Percentiles rank a stretch among this genome's conserved stretches.
Evolutionary conservation across 2,888 invertebrate genomes (phyloP).

Genomic region (Aporophyla nigra): DNA sequence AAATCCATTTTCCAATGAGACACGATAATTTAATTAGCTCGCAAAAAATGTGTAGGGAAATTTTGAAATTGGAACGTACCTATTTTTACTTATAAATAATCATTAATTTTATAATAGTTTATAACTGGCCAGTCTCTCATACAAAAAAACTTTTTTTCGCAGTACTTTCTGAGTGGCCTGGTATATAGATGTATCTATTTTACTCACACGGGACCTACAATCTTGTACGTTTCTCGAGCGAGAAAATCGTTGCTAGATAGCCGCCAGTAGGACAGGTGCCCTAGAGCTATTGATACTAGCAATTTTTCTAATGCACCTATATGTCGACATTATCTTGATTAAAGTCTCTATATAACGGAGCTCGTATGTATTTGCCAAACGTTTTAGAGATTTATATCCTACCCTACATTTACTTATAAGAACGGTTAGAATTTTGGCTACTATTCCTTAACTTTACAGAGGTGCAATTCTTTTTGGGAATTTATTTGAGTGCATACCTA

Average conservation of each 20-base stretch:
- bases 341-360: constrained; percentile 69
- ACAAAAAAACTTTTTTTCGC: too few relatives aligned
- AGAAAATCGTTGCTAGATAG: background rate
- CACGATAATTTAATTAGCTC: too few relatives aligned
- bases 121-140: too few relatives aligned
- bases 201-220: too few relatives aligned
- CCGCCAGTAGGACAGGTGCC: background rate
- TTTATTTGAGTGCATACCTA: constrained; percentile 46
- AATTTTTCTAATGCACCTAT: constrained; percentile 80
- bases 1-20: too few relatives aligned
- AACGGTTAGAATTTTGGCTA: constrained; percentile 64
- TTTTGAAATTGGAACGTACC: too few relatives aligned
- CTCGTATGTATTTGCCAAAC: constrained; percentile 71
- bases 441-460: constrained; percentile 41
- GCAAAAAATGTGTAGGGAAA: too few relatives aligned
- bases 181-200: too few relatives aligned
- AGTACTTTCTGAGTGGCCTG: too few relatives aligned
- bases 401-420: constrained; percentile 57
- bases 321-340: constrained; percentile 78
- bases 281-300: constrained; percentile 73
- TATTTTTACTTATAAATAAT: too few relatives aligned
- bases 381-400: constrained; percentile 66
- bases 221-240: too few relatives aligned
- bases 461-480: constrained; percentile 52
- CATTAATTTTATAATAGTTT: too few relatives aligned